These are phyloP conservation scores for Eupithecia pulchellata DNA, from an alignment of 2,888 invertebrate genomes.

Conservation along the genomic window DNA sequence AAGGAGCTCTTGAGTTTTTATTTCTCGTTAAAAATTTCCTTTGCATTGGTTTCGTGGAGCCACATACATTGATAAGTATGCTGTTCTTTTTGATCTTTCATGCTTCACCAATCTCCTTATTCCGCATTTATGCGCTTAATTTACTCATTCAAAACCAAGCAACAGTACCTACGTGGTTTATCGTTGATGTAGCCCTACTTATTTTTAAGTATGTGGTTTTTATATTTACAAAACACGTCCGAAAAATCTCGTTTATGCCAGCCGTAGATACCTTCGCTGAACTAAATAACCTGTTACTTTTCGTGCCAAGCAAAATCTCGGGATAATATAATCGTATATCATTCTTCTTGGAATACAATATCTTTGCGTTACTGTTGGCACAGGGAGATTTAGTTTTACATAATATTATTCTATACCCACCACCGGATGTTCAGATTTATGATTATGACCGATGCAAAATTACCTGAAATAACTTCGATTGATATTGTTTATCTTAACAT, in stretches of 20 bases:
- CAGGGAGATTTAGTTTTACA: slow-evolving; percentile 50
- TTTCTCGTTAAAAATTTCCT: slow-evolving; percentile 57
- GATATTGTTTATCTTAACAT: slow-evolving; percentile 62
- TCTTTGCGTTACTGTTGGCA: slow-evolving; percentile 50
- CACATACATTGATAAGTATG: slow-evolving; percentile 22
- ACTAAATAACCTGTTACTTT: slow-evolving; percentile 32
- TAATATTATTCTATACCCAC: slow-evolving; percentile 49
- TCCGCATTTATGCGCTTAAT: slow-evolving; percentile 16
- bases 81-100: slow-evolving; percentile 5
- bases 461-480: slow-evolving; percentile 51
- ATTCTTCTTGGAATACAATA: slow-evolving; percentile 43
- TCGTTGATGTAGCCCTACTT: slow-evolving; percentile 8
- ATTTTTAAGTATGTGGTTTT: slow-evolving; percentile 6
- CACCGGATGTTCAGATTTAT: slow-evolving; percentile 34
- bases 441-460: slow-evolving; percentile 42
- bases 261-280: slow-evolving; percentile 16
- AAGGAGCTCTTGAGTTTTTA: slow-evolving; percentile 59
- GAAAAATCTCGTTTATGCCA: slow-evolving; percentile 8
- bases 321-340: slow-evolving; percentile 42
- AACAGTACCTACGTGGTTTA: slow-evolving; percentile 11
- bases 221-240: background rate
- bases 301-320: slow-evolving; percentile 30
- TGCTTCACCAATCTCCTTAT: background rate
- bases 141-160: slow-evolving; percentile 14
- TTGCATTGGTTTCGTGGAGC: slow-evolving; percentile 29